Conservation (phyloP, 1,140 invertebrate species). For the Nebria ingens region DNA sequence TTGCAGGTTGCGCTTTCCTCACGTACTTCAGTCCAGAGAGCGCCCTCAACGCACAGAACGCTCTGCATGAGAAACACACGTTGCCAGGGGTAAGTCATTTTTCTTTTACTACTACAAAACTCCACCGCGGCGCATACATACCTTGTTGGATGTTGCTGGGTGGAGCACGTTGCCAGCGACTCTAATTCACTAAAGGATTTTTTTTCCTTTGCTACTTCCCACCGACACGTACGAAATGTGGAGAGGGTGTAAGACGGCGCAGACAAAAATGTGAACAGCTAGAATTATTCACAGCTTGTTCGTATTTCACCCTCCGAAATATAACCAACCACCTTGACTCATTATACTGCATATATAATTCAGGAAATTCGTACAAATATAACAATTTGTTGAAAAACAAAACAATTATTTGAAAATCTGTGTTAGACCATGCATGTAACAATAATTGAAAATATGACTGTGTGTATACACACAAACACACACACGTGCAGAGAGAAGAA, state of each 20-base stretch:
- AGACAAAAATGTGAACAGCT: not conserved
- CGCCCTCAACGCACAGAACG: conserved; percentile 80
- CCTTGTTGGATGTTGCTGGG: too few relatives aligned
- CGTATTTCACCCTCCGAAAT: too few relatives aligned
- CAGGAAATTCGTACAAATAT: too few relatives aligned
- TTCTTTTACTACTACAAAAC: conserved; percentile 4
- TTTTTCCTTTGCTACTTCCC: too few relatives aligned
- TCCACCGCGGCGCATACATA: not conserved
- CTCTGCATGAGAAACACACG: conserved; percentile 94
- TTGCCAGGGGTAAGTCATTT: conserved; percentile 84
- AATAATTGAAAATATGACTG: too few relatives aligned
- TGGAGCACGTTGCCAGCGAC: not conserved
- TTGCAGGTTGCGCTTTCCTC: conserved; percentile 91
- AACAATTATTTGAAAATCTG: too few relatives aligned
- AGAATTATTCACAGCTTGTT: not conserved
- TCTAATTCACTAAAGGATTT: not conserved
- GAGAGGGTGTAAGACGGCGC: not conserved
- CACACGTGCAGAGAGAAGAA: not conserved
- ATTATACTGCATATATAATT: too few relatives aligned
- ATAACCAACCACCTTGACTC: too few relatives aligned
- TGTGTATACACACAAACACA: too few relatives aligned
- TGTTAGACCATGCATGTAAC: too few relatives aligned
- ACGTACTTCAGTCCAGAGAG: conserved; percentile 92
- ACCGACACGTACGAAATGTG: not conserved
- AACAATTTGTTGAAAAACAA: too few relatives aligned